Percentiles rank a stretch among this genome's conserved stretches.
Evolutionary conservation across 2,888 invertebrate genomes (phyloP).

Genomic region (Sinotaia quadrata): DNA sequence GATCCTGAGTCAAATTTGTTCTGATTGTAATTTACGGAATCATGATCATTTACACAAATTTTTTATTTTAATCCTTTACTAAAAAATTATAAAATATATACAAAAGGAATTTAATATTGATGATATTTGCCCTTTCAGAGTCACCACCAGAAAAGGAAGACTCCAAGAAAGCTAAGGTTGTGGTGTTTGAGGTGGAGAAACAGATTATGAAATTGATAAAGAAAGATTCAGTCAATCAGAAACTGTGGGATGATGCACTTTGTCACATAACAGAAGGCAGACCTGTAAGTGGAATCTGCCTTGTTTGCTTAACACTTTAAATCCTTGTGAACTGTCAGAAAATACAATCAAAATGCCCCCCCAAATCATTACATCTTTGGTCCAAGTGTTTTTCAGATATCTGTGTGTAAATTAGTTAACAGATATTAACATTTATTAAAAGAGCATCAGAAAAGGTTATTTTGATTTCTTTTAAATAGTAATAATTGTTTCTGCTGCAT

Average conservation of each 20-base stretch:
- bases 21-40: no score
- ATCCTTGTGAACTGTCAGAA: no score
- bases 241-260: constrained; percentile 81
- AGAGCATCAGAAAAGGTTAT: no score
- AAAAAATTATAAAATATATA: background rate
- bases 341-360: no score
- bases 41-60: background rate
- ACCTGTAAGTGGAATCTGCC: constrained; percentile 42
- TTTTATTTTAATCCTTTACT: background rate
- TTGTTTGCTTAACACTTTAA: no score
- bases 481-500: no score
- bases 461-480: no score
- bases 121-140: constrained; percentile 16
- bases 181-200: constrained; percentile 71
- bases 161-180: constrained; percentile 58
- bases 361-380: no score
- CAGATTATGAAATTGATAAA: constrained; percentile 73
- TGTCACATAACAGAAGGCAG: constrained; percentile 73
- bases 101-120: background rate
- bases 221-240: constrained; percentile 78
- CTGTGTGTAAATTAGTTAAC: no score
- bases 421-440: no score
- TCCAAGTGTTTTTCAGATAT: no score
- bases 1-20: no score
- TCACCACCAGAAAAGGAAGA: constrained; percentile 28